Conservation (phyloP, 2,888 invertebrate genomes). For the Dichetophora obliterata region DNA sequence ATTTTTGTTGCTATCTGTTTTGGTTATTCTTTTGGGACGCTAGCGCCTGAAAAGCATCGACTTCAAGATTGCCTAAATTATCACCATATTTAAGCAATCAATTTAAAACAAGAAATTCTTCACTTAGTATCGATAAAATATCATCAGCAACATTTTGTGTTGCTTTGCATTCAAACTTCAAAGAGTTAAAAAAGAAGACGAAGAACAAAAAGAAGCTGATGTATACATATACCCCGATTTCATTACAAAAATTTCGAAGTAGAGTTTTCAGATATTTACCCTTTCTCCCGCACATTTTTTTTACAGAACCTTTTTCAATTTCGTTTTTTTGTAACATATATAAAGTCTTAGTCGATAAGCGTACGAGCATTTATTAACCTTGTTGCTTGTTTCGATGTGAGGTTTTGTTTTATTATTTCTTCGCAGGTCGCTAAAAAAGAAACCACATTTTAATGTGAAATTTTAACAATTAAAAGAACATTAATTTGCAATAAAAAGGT, state of each 20-base stretch:
- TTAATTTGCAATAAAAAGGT: too few relatives aligned
- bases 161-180: not conserved
- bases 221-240: not conserved
- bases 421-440: too few relatives aligned
- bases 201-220: not conserved
- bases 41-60: not conserved
- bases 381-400: too few relatives aligned
- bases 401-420: too few relatives aligned
- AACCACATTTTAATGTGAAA: too few relatives aligned
- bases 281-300: slow-evolving; percentile 8
- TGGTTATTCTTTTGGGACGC: not conserved
- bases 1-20: not conserved
- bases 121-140: slow-evolving; percentile 60
- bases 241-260: not conserved
- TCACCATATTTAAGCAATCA: slow-evolving; percentile 59
- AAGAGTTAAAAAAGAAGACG: not conserved
- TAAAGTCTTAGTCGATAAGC: too few relatives aligned
- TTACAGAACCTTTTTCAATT: not conserved
- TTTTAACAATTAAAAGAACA: too few relatives aligned
- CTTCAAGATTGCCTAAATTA: slow-evolving; percentile 51
- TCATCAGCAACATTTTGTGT: slow-evolving; percentile 31
- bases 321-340: too few relatives aligned
- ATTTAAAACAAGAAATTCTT: slow-evolving; percentile 60
- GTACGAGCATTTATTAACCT: too few relatives aligned
- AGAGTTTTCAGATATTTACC: not conserved